Base-by-base conservation (phyloP, 2,797 vertebrate genomes). In the Trachurus trachurus region DNA sequence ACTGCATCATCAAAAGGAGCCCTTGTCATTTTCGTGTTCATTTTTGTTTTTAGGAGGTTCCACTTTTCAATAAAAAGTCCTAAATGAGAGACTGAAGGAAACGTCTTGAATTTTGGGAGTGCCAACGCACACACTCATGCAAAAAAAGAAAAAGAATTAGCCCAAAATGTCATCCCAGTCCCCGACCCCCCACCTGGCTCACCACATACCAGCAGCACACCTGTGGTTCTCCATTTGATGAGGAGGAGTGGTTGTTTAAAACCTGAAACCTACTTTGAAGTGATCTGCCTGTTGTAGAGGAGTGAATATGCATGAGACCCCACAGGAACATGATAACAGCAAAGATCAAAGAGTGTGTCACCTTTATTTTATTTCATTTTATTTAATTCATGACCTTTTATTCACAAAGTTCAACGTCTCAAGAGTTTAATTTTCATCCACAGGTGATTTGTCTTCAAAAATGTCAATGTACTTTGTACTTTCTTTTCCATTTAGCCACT, bases 251-350 rank as follows among this genome's bases (percentile, higher is more conserved):
- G 7, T 37, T 15, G 15, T 42, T 39, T 44, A 50, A 50, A 54
- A 66, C 50, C 67, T 66, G 64, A 84, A 56, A 66, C 56, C 6
- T 29, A 8, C 81, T 84, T 64, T 84, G 72, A 83, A 83, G 74
- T 57, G 73, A 82, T 80, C 65, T 6, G 54, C 34, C 1, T 59
- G 58, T 60, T 69, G 60, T 9, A 2, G 0, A 52, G 3, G 0
- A 29, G 73, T 82, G 40, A 70, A 84, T 82, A 75, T 78, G 66
- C 63, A 80, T 70, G 67, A 81, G 66, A 49, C 52, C 39, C 9
- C 13, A 39, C 26, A 26, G 31, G 50, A 63, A 22, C 53, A 72
- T 56, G 53, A 60, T 39, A 44, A 64, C 39, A 56, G 11, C 0
- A 16, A 17, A 72, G 63, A 84, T 69, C 21, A 71, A 80, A 81